Evolutionary conservation across 2,888 invertebrate species (phyloP).

Genomic region (Coelopa pilipes): DNA sequence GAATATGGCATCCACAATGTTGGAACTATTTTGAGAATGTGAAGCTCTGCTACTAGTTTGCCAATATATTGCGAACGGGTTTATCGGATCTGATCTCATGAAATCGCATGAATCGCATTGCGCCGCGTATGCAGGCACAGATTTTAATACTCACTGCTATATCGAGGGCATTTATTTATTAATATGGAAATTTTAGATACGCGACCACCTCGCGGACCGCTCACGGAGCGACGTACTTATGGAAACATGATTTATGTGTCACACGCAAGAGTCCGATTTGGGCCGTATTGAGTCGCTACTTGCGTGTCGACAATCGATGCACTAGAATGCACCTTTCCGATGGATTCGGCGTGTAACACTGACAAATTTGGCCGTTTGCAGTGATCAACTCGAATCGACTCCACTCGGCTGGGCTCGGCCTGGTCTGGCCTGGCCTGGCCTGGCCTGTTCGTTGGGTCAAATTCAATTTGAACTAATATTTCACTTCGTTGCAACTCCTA

Average conservation of each 20-base stretch:
- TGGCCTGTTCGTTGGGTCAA: too few relatives aligned
- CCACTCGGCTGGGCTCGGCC: not conserved
- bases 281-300: not conserved
- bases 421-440: too few relatives aligned
- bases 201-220: conserved; percentile 27
- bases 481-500: not conserved
- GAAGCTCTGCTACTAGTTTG: not conserved
- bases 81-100: not conserved
- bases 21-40: too few relatives aligned
- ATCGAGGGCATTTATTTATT: conserved; percentile 64
- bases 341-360: conserved; percentile 25
- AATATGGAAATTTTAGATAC: conserved; percentile 61
- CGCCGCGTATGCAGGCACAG: not conserved
- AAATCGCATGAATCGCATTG: too few relatives aligned
- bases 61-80: conserved; percentile 25
- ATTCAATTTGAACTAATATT: not conserved
- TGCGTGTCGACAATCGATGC: not conserved
- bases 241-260: conserved; percentile 59
- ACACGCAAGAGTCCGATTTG: conserved; percentile 41
- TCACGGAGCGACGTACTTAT: conserved; percentile 40
- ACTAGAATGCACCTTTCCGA: conserved; percentile 5
- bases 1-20: too few relatives aligned
- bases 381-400: conserved; percentile 43
- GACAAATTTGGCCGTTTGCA: conserved; percentile 52
- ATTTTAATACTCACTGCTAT: conserved; percentile 43